Percentiles rank a stretch among this genome's conserved stretches.
These are phyloP conservation scores for Cheilosia variabilis DNA, from an alignment of 2,888 invertebrate species.

Conservation along the genomic window DNA sequence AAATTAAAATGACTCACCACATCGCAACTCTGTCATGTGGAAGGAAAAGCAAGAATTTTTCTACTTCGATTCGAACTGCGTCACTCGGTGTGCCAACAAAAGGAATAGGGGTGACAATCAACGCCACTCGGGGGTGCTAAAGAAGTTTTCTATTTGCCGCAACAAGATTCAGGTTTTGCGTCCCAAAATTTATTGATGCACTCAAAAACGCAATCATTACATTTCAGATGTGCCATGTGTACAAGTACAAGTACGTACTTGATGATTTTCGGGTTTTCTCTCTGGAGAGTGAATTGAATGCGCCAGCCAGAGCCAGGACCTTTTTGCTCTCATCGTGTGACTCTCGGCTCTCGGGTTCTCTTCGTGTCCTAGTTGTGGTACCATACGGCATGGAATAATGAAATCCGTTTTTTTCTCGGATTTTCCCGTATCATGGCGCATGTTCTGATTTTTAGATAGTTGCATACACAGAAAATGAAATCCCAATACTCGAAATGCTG, in stretches of 20 bases:
- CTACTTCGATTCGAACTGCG: slow-evolving; percentile 24
- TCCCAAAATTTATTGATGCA: slow-evolving; percentile 27
- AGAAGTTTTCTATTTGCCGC: slow-evolving; percentile 11
- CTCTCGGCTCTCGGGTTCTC: neutral
- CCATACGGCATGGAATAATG: neutral
- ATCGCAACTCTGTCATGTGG: slow-evolving; percentile 21
- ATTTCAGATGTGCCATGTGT: slow-evolving; percentile 10
- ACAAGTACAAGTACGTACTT: slow-evolving; percentile 10
- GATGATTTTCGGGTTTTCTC: slow-evolving; percentile 26
- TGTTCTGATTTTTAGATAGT: slow-evolving; percentile 55
- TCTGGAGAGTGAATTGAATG: slow-evolving; percentile 27
- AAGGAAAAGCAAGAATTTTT: slow-evolving; percentile 66
- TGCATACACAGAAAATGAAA: slow-evolving; percentile 18
- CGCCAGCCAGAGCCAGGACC: slow-evolving; percentile 60
- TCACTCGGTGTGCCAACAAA: slow-evolving; percentile 17
- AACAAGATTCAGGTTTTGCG: slow-evolving; percentile 10
- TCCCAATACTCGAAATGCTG: slow-evolving; percentile 33
- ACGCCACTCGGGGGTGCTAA: slow-evolving; percentile 18
- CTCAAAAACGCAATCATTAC: slow-evolving; percentile 28
- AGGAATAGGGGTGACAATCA: slow-evolving; percentile 9
- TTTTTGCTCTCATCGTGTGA: slow-evolving; percentile 12
- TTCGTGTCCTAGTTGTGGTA: slow-evolving; percentile 25
- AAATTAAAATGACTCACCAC: slow-evolving; percentile 59
- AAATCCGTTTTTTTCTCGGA: neutral
- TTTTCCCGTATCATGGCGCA: slow-evolving; percentile 43